phyloP scores from a whole-genome alignment of 2,113 vertebrate species.

The Psittacus erithacus region DNA sequence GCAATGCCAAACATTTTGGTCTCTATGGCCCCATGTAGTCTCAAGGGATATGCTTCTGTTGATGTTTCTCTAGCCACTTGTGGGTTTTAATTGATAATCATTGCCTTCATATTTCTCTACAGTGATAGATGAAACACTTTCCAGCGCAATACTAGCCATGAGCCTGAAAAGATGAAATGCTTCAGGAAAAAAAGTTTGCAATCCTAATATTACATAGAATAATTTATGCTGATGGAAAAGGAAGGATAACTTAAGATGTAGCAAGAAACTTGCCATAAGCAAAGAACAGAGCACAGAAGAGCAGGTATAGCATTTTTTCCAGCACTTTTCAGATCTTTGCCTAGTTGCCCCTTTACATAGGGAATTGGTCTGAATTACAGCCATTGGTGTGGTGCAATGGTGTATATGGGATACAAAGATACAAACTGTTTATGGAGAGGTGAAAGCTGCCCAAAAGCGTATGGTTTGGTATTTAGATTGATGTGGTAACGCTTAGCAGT shows the following conservation, averaged over 20 bases:
- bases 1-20: background rate
- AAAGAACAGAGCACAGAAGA: background rate
- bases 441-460: background rate
- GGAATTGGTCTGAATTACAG: background rate
- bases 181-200: background rate
- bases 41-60: background rate
- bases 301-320: background rate
- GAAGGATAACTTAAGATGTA: background rate
- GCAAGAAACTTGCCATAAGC: background rate
- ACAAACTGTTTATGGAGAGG: background rate
- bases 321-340: background rate
- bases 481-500: background rate
- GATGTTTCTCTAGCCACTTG: background rate
- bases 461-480: background rate
- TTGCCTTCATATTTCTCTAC: background rate
- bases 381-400: background rate
- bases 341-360: background rate
- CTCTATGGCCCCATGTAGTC: rapidly evolving
- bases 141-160: background rate
- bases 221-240: background rate
- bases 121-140: background rate
- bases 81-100: background rate
- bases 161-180: background rate
- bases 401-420: background rate
- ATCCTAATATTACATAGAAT: background rate